Base-by-base conservation (phyloP, 2,797 vertebrate species). In the Betta splendens region DNA sequence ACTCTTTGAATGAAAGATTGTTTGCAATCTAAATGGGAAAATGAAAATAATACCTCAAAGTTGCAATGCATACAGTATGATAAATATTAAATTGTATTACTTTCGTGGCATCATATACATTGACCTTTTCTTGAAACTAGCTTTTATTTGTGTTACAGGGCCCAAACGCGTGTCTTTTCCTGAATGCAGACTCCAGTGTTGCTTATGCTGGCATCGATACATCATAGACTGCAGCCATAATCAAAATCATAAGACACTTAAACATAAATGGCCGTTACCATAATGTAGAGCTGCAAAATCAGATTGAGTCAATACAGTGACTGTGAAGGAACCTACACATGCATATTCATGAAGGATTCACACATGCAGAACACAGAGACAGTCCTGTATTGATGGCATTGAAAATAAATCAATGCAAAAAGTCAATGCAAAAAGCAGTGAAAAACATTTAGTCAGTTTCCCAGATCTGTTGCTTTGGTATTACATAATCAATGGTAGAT, bases 201-300 rank as follows among this genome's bases (percentile, higher is more conserved):
- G 67, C 60, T 47, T 36, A 49, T 62, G 56, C 36, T 75, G 68
- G 51, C 36, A 5, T 36, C 32, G 2, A 37, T 13, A 37, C 42
- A 53, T 74, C 75, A 70, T 36, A 28, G 26, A 50, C 57, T 63
- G 64, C 69, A 68, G 56, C 47, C 20, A n/a, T 64, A 73, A n/a
- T n/a, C n/a, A n/a, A 78, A 77, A 59, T 74, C 76, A 52, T 45
- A 70, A 59, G 22, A 53, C 57, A 67, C 36, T 47, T 51, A 74
- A 72, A 70, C 44, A 64, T 28, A 67, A 57, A 11, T 55, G 61
- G 58, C 57, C 35, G 28, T 83, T 80, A 80, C 13, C 61, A 64
- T 58, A 53, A 69, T 37, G 49, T 20, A 33, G 53, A 72, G 54
- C 64, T 51, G 47, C 44, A 64, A n/a, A 47, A 17, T 75, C 67